These are phyloP conservation scores for fruit fly (Drosophila melanogaster) DNA, from an alignment of 1,140 invertebrate genomes.

Conservation along the genomic window Release_6_plus_ISO1_MT NT_037436.4:17494001-17494500, in stretches of 20 bases:
- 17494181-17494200: slow-evolving; percentile 59
- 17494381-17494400: no score
- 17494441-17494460: no score
- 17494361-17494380: background rate
- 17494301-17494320: slow-evolving; percentile 17
- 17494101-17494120: slow-evolving; percentile 53
- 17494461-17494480: no score
- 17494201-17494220: slow-evolving; percentile 64
- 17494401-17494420: no score
- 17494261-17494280: slow-evolving; percentile 20
- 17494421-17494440: no score
- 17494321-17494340: slow-evolving; percentile 5
- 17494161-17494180: slow-evolving; percentile 32
- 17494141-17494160: slow-evolving; percentile 48
- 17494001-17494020: slow-evolving; percentile 3
- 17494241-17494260: slow-evolving; percentile 62
- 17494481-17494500: no score
- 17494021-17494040: slow-evolving; percentile 42
- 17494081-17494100: slow-evolving; percentile 78
- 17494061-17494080: slow-evolving; percentile 77
- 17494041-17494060: slow-evolving; percentile 64
- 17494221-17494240: slow-evolving; percentile 67
- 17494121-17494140: slow-evolving; percentile 53
- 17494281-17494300: slow-evolving; percentile 12
- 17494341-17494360: background rate